Base-by-base conservation (phyloP, 2,797 vertebrate species). In the Anabacerthia variegaticeps region DNA sequence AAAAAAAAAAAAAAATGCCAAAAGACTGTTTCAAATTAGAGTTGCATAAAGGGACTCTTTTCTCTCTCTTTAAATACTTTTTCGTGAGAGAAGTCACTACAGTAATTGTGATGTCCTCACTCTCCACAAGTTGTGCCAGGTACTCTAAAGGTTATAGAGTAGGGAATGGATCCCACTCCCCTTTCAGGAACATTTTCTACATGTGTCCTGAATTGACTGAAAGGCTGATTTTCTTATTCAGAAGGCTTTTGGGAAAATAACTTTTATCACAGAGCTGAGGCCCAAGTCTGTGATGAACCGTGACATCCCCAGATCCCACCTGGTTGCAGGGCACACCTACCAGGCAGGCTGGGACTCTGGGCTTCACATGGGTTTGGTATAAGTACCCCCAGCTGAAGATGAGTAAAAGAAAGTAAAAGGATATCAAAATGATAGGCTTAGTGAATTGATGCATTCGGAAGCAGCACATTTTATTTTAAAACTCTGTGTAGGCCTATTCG, bases 371-470 rank as follows among this genome's bases (percentile, higher is more conserved):
- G 44, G 23, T 83, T 93, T 83, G 18, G 21, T 34, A 39, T 34
- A 63, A 59, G 26, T 49, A 28, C 9, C 19, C 16, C 3, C 11
- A 62, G 0, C 0, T 81, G 34, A 54, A 49, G 18, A 30, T 36
- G 26, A 44, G 11, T 49, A 72, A 41, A 65, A 14, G 24, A 65
- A 77, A 67, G 37, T 34, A 65, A 65, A 65, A 65, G 16, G 15
- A 20, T 0, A 1, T 48, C 19, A 74, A 77, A 85, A 22, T 37
- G 0, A 7, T 41, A 10, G 39, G 34, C 21, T 51, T 37, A 48
- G 6, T n/a, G 49, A 58, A 39, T 26, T 10, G 6, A 24, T 51
- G 18, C 10, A 9, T 75, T 85, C 61, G 74, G 56, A 89, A 52
- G 54, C 46, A 77, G 26, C 12, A 12, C 7, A 4, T 67, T 82